These are phyloP conservation scores for Metridium senile DNA, from an alignment of 92 coral and sea anemone genomes.

Conservation along the genomic window DNA sequence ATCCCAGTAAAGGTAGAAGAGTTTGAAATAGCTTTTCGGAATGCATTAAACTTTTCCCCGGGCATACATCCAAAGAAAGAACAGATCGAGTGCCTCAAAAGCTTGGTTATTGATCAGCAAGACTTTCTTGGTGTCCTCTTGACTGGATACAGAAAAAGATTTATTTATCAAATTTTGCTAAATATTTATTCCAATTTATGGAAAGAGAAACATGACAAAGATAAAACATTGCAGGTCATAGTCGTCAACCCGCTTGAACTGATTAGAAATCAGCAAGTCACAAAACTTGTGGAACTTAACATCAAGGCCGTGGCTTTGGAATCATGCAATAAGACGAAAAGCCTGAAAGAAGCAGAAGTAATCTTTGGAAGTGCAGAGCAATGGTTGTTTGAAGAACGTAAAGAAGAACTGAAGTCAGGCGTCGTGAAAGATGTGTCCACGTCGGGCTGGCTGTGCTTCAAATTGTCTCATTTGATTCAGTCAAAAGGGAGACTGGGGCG, in stretches of 20 bases:
- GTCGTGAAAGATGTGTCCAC: too few species aligned
- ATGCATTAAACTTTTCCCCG: too few species aligned
- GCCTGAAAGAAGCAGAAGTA: background rate
- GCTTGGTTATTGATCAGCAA: too few species aligned
- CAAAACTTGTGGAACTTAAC: background rate
- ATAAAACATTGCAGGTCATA: background rate
- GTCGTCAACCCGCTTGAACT: background rate
- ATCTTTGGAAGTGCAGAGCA: constrained; percentile 15
- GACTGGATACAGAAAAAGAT: background rate
- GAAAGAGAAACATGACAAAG: background rate
- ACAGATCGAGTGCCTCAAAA: too few species aligned
- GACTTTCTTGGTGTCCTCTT: background rate
- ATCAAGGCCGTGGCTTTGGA: too few species aligned
- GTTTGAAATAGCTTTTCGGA: too few species aligned
- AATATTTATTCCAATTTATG: background rate
- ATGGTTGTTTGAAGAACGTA: constrained; percentile 7
- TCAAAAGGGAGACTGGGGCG: too few species aligned
- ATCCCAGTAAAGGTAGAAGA: too few species aligned
- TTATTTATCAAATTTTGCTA: background rate
- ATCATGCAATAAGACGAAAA: background rate
- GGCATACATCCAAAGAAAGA: too few species aligned
- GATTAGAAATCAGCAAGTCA: background rate
- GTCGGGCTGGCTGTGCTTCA: too few species aligned
- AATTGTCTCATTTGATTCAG: too few species aligned
- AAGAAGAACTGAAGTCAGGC: too few species aligned